These are phyloP conservation scores for Podarcis cretensis DNA, from an alignment of 2,113 vertebrate species.

Conservation along the genomic window DNA sequence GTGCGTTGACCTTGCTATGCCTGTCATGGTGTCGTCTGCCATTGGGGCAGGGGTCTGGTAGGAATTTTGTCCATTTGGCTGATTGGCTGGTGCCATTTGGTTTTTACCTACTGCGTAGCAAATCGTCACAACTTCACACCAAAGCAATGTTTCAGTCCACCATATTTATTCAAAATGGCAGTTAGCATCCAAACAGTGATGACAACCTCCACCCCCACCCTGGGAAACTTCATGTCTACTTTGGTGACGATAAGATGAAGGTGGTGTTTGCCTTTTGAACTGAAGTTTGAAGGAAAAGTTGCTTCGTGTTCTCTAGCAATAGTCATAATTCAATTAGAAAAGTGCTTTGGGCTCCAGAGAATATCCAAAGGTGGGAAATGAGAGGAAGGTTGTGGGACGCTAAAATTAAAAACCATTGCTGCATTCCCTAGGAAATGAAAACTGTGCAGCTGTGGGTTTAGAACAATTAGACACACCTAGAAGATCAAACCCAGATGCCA, in stretches of 20 bases:
- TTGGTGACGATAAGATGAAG: not conserved
- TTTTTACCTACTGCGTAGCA: no score
- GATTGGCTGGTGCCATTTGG: no score
- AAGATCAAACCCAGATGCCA: constrained; percentile 63
- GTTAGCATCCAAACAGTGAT: not conserved
- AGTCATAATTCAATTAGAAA: constrained; percentile 48
- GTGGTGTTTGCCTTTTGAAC: constrained; percentile 23
- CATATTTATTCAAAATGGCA: no score
- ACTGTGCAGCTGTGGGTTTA: constrained; percentile 66
- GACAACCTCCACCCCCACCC: not conserved
- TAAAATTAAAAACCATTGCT: constrained; percentile 18
- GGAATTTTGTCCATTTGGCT: no score
- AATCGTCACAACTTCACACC: no score
- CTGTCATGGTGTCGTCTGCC: no score
- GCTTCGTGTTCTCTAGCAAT: constrained; percentile 42
- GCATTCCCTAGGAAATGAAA: constrained; percentile 55
- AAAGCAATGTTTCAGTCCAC: no score
- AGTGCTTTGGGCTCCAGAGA: constrained; percentile 49
- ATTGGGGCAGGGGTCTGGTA: no score
- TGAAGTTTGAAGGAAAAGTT: constrained; percentile 36
- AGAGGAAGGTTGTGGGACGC: constrained; percentile 44
- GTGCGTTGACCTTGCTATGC: no score
- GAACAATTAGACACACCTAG: constrained; percentile 73
- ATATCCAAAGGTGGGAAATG: constrained; percentile 66
- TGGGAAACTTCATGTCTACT: not conserved